Evolutionary conservation across 2,888 invertebrate genomes (phyloP).

Genomic region (Oscheius sp.): DNA sequence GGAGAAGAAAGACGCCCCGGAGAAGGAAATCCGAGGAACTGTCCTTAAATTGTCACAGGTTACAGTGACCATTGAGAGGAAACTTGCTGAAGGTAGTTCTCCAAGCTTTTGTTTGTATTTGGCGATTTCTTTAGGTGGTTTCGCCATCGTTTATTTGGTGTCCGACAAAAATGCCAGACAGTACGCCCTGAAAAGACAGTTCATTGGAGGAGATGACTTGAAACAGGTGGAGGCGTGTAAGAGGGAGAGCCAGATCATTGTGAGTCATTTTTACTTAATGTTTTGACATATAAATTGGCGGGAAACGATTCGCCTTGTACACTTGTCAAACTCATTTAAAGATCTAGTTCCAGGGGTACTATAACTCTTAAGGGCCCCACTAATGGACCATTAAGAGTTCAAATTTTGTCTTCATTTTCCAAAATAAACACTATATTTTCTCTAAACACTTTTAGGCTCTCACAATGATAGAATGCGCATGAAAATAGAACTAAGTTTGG

Average conservation of each 20-base stretch:
- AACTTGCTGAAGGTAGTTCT: constrained; percentile 69
- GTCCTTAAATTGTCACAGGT: constrained; percentile 62
- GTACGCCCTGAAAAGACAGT: constrained; percentile 90
- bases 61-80: constrained; percentile 65
- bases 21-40: constrained; percentile 65
- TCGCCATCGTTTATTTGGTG: constrained; percentile 90
- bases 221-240: constrained; percentile 83
- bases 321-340: background rate
- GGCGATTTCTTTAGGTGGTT: constrained; percentile 82
- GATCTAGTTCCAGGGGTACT: no score
- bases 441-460: background rate
- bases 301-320: background rate
- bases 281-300: constrained; percentile 10
- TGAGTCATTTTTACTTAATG: constrained; percentile 76
- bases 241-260: constrained; percentile 90
- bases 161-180: constrained; percentile 80
- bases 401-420: background rate
- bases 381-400: no score
- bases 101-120: background rate
- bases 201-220: constrained; percentile 90
- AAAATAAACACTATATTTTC: background rate
- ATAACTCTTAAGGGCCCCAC: no score
- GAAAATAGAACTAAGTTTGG: no score
- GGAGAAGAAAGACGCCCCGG: constrained; percentile 51
- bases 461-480: no score